These are phyloP conservation scores for Parthenolecanium corni DNA, from an alignment of 2,888 invertebrate species.

Conservation along the genomic window DNA sequence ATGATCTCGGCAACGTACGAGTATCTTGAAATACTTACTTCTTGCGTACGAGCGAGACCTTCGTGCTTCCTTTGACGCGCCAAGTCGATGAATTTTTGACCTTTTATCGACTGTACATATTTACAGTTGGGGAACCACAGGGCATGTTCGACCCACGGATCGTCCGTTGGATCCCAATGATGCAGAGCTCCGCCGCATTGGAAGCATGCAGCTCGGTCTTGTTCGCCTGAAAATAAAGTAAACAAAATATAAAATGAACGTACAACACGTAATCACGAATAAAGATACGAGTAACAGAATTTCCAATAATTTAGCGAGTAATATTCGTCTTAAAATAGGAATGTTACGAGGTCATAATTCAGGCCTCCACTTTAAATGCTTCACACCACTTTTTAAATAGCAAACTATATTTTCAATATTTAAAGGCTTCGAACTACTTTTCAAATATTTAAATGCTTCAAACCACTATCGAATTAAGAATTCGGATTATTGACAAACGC, in stretches of 20 bases:
- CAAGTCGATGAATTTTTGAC: constrained; percentile 57
- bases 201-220: constrained; percentile 82
- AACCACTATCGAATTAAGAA: too few species aligned
- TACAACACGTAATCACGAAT: too few species aligned
- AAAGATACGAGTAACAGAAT: too few species aligned
- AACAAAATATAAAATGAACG: background rate
- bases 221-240: constrained; percentile 33
- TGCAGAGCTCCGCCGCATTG: constrained; percentile 87
- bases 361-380: too few species aligned
- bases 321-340: too few species aligned
- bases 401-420: too few species aligned
- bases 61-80: constrained; percentile 18
- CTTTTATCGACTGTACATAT: constrained; percentile 68
- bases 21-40: constrained; percentile 13
- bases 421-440: too few species aligned
- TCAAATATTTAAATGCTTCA: too few species aligned
- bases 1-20: background rate
- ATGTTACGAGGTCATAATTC: too few species aligned
- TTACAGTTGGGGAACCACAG: constrained; percentile 82
- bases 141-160: constrained; percentile 91
- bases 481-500: too few species aligned
- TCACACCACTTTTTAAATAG: too few species aligned
- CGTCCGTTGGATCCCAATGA: constrained; percentile 83
- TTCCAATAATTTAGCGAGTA: too few species aligned
- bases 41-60: constrained; percentile 8